phyloP scores from a whole-genome alignment of 2,888 invertebrate genomes.

The Macrophya alboannulata region DNA sequence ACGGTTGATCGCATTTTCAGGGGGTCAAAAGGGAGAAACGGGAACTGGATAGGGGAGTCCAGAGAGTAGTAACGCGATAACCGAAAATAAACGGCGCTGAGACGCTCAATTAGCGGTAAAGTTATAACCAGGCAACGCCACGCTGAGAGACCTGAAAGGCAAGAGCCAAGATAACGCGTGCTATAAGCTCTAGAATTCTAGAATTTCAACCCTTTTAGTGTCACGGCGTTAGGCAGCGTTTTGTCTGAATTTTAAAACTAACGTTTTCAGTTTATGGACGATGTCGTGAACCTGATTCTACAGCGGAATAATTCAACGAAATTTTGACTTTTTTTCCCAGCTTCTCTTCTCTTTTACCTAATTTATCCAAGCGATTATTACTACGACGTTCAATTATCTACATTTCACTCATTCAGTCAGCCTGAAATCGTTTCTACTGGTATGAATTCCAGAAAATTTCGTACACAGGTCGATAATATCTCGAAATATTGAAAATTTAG shows the following conservation, averaged over 20 bases:
- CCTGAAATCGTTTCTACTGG: not conserved
- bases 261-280: not conserved
- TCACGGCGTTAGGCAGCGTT: not conserved
- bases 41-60: conserved; percentile 38
- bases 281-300: not conserved
- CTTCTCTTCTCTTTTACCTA: not conserved
- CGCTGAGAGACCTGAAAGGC: conserved; percentile 14
- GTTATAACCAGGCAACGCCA: conserved; percentile 38
- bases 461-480: not conserved
- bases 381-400: not conserved
- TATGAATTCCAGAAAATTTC: not conserved
- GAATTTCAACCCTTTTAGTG: conserved; percentile 42
- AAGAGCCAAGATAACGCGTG: conserved; percentile 34
- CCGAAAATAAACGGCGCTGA: conserved; percentile 47
- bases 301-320: not conserved
- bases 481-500: too few relatives aligned
- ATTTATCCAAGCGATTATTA: not conserved
- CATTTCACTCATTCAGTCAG: not conserved
- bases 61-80: conserved; percentile 45
- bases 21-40: not conserved
- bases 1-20: conserved; percentile 37
- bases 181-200: conserved; percentile 28
- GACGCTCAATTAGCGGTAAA: conserved; percentile 51
- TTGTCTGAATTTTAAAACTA: not conserved
- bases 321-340: not conserved